Conservation (phyloP, 2,113 vertebrate species). For the Oriolus oriolus region DNA sequence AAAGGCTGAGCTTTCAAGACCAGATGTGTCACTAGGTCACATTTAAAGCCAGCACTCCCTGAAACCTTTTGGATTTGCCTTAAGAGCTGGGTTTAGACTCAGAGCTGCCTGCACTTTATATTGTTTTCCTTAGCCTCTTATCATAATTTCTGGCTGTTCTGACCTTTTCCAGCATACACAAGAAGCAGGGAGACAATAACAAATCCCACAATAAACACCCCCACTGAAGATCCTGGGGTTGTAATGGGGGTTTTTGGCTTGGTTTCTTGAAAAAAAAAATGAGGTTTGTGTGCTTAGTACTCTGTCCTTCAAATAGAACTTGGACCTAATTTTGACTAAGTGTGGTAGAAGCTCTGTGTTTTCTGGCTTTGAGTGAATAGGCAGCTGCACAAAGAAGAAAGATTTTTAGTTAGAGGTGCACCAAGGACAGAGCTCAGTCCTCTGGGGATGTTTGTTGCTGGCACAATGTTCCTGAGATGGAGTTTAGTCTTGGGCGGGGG, state of each 20-base stretch:
- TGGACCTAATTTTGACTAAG: neutral
- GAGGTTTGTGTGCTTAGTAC: neutral
- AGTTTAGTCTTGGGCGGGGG: neutral
- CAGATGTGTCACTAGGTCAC: neutral
- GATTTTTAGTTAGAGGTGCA: neutral
- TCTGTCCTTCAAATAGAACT: neutral
- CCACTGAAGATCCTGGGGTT: accelerated
- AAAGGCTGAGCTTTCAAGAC: neutral
- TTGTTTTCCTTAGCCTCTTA: neutral
- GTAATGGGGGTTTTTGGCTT: neutral
- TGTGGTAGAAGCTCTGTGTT: neutral
- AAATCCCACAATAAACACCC: neutral
- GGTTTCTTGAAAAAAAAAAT: neutral
- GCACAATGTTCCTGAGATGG: neutral
- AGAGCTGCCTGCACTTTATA: neutral
- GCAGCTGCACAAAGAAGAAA: neutral
- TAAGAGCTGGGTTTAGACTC: neutral
- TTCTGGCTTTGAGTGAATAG: neutral
- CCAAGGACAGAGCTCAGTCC: neutral
- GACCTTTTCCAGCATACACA: neutral
- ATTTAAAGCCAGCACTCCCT: neutral
- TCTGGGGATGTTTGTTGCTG: neutral
- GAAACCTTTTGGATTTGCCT: neutral
- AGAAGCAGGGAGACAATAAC: neutral
- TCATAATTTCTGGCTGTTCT: neutral